Base-by-base conservation (phyloP, 2,888 invertebrate genomes). In the Leucoptera coffeella region DNA sequence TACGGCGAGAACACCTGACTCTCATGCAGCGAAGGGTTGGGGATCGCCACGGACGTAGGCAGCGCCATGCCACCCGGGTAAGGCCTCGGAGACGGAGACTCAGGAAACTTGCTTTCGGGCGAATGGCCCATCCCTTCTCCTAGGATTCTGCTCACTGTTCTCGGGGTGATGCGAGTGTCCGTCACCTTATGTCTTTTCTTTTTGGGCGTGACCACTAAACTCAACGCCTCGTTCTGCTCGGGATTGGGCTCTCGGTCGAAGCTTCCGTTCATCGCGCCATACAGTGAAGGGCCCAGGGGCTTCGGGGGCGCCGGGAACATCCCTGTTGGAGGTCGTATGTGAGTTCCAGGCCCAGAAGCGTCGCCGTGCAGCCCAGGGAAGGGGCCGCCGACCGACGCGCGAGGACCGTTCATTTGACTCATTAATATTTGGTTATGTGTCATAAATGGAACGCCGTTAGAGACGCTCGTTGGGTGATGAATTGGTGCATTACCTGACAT, bases 161-260 rank as follows among this genome's bases (percentile, higher is more conserved):
- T 77, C 12, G 92, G 91, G 15, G 92, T 91, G 39, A 93, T 88
- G 40, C 93, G 76, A 28, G 92, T 91, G 50, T 93, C 93, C 19
- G 95, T 95, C 45, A 94, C 90, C 85, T 96, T 96, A 51, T 95
- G 94, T 29, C 96, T 78, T 69, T 94, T 95, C 75, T 94, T 95
- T 67, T 94, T 94, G 2, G 91, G 90, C 24, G 90, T 88, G 39
- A 95, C 92, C 31, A 96, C 94, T 42, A 95, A 76, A 51, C 93
- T 92, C 30, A 96, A 78, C 3, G 95, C 93, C 55, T 94, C 94
- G 56, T 90, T 90, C 56, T 92, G 91, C 53, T 92, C 92, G 22
- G 87, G 82, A 48, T 83, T 81, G 42, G 76, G 53, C 67, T 83
- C 76, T 38, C 80, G 73, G 72, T 80, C 47, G 75, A 71, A 61